phyloP scores from a whole-genome alignment of 2,888 invertebrate species.

The Xanthia togata region DNA sequence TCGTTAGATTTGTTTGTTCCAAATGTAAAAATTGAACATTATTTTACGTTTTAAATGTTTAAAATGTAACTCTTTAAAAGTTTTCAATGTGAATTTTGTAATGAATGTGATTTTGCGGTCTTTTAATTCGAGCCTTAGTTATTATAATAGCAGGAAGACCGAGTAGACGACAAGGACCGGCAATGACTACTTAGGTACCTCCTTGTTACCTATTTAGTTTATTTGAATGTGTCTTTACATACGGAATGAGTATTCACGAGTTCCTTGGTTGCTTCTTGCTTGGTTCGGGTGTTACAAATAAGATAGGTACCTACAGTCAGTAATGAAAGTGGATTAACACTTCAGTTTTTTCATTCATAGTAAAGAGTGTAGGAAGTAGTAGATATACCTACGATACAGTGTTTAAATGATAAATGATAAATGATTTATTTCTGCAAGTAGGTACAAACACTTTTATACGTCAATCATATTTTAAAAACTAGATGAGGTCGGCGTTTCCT shows the following conservation, averaged over 20 bases:
- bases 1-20: not conserved
- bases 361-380: too few relatives aligned
- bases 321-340: not conserved
- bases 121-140: not conserved
- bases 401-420: too few relatives aligned
- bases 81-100: not conserved
- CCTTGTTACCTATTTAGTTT: not conserved
- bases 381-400: too few relatives aligned
- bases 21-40: not conserved
- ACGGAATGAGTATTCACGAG: not conserved
- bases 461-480: too few relatives aligned
- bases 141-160: not conserved
- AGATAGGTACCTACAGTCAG: too few relatives aligned
- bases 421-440: too few relatives aligned
- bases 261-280: not conserved
- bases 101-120: not conserved
- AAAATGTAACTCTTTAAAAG: not conserved
- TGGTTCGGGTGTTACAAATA: not conserved
- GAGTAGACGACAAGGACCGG: not conserved
- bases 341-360: too few relatives aligned
- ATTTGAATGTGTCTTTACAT: not conserved
- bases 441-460: too few relatives aligned
- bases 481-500: too few relatives aligned
- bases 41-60: too few relatives aligned
- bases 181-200: not conserved